Evolutionary conservation across 2,113 vertebrate species (phyloP).

Genomic region (Misgurnus mizolepis): DNA sequence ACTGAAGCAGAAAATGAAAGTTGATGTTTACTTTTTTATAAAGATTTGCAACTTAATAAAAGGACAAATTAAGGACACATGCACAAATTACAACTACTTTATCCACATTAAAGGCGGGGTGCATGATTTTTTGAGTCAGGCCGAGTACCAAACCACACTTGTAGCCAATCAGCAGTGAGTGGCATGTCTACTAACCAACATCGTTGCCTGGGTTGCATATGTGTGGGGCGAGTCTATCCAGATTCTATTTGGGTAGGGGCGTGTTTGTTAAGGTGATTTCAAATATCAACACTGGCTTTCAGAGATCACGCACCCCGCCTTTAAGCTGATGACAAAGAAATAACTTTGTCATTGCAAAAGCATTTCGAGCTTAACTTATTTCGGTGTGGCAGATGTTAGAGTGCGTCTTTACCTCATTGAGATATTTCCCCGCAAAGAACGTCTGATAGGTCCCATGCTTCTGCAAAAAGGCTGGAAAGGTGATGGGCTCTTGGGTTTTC

Average conservation of each 20-base stretch:
- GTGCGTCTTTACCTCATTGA: conserved; percentile 84
- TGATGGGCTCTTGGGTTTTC: conserved; percentile 87
- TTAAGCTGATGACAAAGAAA: not conserved
- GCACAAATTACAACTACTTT: not conserved
- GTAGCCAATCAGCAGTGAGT: too few species aligned
- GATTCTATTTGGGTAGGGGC: too few species aligned
- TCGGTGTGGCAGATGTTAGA: not conserved
- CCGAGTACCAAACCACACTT: too few species aligned
- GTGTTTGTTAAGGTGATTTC: too few species aligned
- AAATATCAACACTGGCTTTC: too few species aligned
- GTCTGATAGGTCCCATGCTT: conserved; percentile 84
- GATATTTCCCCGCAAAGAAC: conserved; percentile 96
- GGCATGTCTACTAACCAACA: too few species aligned
- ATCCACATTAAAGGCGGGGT: too few species aligned
- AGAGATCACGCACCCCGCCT: too few species aligned
- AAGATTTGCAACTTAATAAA: not conserved
- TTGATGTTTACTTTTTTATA: not conserved
- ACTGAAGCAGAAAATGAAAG: conserved; percentile 74
- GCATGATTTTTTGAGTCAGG: too few species aligned
- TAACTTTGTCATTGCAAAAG: not conserved
- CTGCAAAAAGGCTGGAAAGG: conserved; percentile 87
- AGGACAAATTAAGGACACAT: not conserved
- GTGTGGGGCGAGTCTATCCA: too few species aligned
- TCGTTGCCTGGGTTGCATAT: too few species aligned
- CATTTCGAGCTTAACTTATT: not conserved